These are phyloP conservation scores for Oxygymnocypris stewartii DNA, from an alignment of 2,113 vertebrate species.

Conservation along the genomic window DNA sequence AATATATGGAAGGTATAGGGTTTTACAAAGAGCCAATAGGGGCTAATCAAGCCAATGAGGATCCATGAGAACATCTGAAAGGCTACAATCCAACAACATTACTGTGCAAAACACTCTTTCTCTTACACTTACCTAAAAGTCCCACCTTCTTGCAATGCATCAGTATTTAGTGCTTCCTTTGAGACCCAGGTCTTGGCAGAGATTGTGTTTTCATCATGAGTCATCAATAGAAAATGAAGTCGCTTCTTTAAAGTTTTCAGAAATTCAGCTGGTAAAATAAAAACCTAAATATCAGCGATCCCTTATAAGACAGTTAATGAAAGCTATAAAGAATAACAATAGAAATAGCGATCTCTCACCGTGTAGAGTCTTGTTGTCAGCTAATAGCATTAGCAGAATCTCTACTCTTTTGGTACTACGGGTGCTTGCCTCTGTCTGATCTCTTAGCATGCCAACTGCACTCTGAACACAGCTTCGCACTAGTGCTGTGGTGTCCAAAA, in stretches of 20 bases:
- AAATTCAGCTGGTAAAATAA: conserved; percentile 78
- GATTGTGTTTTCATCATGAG: conserved; percentile 73
- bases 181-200: conserved; percentile 81
- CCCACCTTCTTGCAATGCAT: conserved; percentile 92
- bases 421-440: conserved; percentile 68
- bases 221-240: conserved; percentile 76
- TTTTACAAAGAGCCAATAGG: neutral
- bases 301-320: neutral
- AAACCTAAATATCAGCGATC: conserved; percentile 8
- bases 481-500: conserved; percentile 84
- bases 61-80: neutral
- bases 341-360: conserved; percentile 64
- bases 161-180: conserved; percentile 85
- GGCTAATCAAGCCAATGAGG: neutral
- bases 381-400: conserved; percentile 83
- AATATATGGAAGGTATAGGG: neutral
- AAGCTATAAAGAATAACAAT: neutral
- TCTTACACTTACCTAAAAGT: conserved; percentile 85
- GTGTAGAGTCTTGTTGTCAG: conserved; percentile 65
- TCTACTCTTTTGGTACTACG: conserved; percentile 82
- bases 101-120: neutral
- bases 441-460: conserved; percentile 87
- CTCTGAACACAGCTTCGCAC: conserved; percentile 89
- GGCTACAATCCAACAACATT: neutral
- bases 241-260: conserved; percentile 77